Conservation (phyloP, 1,140 invertebrate genomes). For the Eueides isabella region DNA sequence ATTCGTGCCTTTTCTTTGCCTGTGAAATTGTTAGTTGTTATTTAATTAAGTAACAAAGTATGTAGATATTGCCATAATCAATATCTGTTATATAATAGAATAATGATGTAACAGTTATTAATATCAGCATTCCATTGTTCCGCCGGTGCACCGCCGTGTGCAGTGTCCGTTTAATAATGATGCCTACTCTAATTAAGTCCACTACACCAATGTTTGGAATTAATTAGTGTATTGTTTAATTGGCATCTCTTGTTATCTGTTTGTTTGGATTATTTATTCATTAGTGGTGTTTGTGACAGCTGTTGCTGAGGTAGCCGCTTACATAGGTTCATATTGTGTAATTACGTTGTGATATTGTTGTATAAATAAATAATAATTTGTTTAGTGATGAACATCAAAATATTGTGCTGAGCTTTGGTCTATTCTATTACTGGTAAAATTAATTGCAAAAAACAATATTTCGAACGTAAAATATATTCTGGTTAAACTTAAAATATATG, state of each 20-base stretch:
- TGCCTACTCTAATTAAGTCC: conserved; percentile 80
- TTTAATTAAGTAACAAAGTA: background rate
- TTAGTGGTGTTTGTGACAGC: conserved; percentile 79
- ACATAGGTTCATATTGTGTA: conserved; percentile 47
- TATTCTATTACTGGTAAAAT: background rate
- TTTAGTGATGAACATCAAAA: background rate
- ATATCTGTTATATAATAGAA: conserved; percentile 15
- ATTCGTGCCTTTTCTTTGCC: background rate
- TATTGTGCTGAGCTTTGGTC: background rate
- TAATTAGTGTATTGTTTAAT: conserved; percentile 83
- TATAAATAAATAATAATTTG: conserved; percentile 26
- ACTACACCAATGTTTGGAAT: conserved; percentile 82
- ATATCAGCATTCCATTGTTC: conserved; percentile 58
- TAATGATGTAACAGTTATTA: conserved; percentile 42
- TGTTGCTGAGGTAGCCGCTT: conserved; percentile 64
- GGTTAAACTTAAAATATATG: background rate
- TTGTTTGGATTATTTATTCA: conserved; percentile 81
- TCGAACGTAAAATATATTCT: background rate
- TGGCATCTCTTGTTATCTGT: conserved; percentile 82
- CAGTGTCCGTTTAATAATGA: conserved; percentile 74
- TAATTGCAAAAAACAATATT: background rate
- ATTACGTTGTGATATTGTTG: conserved; percentile 35
- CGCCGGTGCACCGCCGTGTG: conserved; percentile 43
- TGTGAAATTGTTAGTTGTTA: background rate
- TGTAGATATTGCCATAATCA: conserved; percentile 14